Percentiles rank a stretch among this genome's conserved stretches.
phyloP scores from a whole-genome alignment of 2,797 vertebrate species.

The Chelonia mydas region DNA sequence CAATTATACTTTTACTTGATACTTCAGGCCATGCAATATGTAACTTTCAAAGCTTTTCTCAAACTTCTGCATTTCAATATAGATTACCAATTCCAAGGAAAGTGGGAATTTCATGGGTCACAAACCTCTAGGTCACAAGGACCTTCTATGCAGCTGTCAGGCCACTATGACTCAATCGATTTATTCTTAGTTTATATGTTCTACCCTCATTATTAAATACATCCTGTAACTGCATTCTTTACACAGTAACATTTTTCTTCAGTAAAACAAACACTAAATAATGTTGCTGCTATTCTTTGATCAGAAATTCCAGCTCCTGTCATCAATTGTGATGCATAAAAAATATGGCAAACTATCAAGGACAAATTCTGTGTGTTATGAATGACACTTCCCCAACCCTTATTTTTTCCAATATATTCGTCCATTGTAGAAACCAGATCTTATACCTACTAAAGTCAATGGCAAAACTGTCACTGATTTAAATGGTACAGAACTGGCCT shows the following conservation, averaged over 20 bases:
- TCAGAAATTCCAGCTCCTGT: not conserved
- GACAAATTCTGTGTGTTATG: not conserved
- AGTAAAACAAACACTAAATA: conserved; percentile 8
- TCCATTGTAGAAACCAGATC: not conserved
- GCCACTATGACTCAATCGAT: conserved; percentile 54
- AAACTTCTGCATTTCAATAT: conserved; percentile 58
- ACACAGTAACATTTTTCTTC: not conserved
- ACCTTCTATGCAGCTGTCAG: conserved; percentile 65
- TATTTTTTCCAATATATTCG: not conserved
- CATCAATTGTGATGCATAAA: not conserved
- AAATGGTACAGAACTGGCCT: not conserved
- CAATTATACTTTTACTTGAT: not conserved
- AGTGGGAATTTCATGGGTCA: conserved; percentile 76
- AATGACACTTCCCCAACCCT: not conserved
- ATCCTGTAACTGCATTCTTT: conserved; percentile 16
- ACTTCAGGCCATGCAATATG: not conserved
- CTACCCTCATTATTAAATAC: conserved; percentile 43
- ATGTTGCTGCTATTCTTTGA: conserved; percentile 1
- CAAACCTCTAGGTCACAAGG: conserved; percentile 68
- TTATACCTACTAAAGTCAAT: not conserved
- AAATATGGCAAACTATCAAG: not conserved
- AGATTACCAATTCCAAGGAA: conserved; percentile 65
- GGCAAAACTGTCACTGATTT: not conserved
- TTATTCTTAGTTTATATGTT: conserved; percentile 2
- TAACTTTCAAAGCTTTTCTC: conserved; percentile 38